Evolutionary conservation across 92 coral and sea anemone genomes (phyloP), one percentile per base, ranked within the genome.

Genomic region (Meandrina meandrites): DNA sequence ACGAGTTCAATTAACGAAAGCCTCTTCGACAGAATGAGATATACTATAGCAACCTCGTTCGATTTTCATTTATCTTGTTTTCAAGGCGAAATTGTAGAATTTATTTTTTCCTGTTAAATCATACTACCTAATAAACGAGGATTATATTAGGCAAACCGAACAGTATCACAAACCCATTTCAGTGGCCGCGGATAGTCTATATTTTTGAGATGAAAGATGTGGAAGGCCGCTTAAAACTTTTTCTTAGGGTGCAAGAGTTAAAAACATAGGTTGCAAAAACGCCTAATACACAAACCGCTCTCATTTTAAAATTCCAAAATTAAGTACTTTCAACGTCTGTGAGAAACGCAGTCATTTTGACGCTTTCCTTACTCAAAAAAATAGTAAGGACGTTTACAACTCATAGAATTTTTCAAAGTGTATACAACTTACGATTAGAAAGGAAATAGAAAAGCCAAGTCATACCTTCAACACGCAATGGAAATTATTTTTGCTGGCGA

Each of bases 391-490:
- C 8, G 60, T 15, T 54, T 54, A 2, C 1, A 54, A 27, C 34
- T 27, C 16, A 10, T 27, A 10, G 9, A 64, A 64, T 64, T 64
- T n/a, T 1, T 54, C 60, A 64, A 71, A 71, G 47, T 71, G n/a
- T 71, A 17, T 35, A 34, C 37, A 71, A 34, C 24, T 71, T 17
- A 71, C n/a, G 4, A 34, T 71, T 35, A 19, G 1, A 48, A 31
- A 31, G 76, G 22, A 71, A 5, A 71, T 15, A 71, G 4, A 72
- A n/a, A 34, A 35, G 40, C 24, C 17, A 0, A 21, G n/a, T 16
- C 84, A 24, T 80, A 80, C 84, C 84, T 80, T 80, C 35, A 62
- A 80, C 31, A 11, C 51, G 14, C 60, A 34, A 60, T 10, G 73
- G 53, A 12, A 40, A 79, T 72, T 18, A 6, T 60, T 35, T 79